phyloP scores from a whole-genome alignment of 2,888 invertebrate species.

The Sarcophaga rosellei region DNA sequence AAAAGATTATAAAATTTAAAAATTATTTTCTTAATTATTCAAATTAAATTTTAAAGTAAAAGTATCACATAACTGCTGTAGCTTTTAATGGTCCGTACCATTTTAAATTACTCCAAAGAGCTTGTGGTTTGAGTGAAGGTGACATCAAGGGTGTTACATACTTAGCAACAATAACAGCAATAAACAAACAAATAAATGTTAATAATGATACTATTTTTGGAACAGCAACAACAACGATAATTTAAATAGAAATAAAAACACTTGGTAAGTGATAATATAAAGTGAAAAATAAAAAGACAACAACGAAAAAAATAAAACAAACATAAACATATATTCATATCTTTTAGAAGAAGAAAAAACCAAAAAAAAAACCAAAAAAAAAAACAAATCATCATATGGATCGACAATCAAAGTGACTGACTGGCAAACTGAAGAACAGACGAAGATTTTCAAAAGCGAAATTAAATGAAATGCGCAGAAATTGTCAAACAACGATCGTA shows the following conservation, averaged over 20 bases:
- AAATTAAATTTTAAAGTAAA: too few species aligned
- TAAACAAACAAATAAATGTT: not conserved
- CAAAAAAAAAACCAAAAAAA: slow-evolving; percentile 1
- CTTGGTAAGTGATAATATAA: slow-evolving; percentile 48
- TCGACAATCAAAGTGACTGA: slow-evolving; percentile 7
- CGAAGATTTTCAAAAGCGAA: slow-evolving; percentile 31
- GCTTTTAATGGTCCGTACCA: too few species aligned
- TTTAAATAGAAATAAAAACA: not conserved
- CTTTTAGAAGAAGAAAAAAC: slow-evolving; percentile 8
- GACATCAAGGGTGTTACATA: slow-evolving; percentile 15
- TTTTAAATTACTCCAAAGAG: too few species aligned
- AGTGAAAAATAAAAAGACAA: slow-evolving; percentile 28
- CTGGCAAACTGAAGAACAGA: not conserved
- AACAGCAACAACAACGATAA: slow-evolving; percentile 34
- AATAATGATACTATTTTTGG: slow-evolving; percentile 40
- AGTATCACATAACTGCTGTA: too few species aligned
- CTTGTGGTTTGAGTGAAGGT: slow-evolving; percentile 1
- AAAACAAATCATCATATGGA: not conserved
- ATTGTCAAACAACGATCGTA: slow-evolving; percentile 52
- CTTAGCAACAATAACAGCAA: slow-evolving; percentile 23
- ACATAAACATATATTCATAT: slow-evolving; percentile 27
- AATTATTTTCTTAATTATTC: too few species aligned
- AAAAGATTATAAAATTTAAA: too few species aligned
- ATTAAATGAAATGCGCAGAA: slow-evolving; percentile 66
- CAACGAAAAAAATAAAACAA: slow-evolving; percentile 32